phyloP scores from a whole-genome alignment of 2,797 vertebrate species.

The Sebastes minor region DNA sequence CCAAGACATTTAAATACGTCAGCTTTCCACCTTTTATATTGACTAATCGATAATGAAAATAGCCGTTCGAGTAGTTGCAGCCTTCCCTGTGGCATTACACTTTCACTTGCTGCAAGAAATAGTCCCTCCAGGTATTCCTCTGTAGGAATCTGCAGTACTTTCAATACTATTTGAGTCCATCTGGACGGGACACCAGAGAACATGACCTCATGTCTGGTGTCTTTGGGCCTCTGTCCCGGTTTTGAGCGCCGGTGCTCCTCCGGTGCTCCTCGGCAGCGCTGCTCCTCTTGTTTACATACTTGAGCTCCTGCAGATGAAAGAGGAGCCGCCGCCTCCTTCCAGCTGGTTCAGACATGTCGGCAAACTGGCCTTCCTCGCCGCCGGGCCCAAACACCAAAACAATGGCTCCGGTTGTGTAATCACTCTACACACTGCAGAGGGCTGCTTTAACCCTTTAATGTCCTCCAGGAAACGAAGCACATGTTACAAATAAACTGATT shows the following conservation, averaged over 20 bases:
- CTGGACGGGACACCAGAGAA: neutral
- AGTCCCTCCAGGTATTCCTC: neutral
- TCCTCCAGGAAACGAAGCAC: neutral
- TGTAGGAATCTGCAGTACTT: neutral
- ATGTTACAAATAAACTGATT: neutral
- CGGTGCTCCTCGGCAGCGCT: neutral
- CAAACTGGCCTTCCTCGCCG: slow-evolving; percentile 62
- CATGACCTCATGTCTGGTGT: slow-evolving; percentile 30
- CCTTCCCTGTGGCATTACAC: neutral
- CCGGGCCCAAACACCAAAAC: slow-evolving; percentile 58
- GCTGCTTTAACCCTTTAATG: slow-evolving; percentile 27
- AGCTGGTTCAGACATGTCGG: slow-evolving; percentile 77
- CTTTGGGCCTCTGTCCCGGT: neutral
- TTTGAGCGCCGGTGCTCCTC: neutral
- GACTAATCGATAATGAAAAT: neutral
- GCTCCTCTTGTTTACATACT: slow-evolving; percentile 80
- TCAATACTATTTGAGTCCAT: neutral
- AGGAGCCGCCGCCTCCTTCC: slow-evolving; percentile 51
- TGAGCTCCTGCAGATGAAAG: slow-evolving; percentile 74
- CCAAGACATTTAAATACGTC: neutral
- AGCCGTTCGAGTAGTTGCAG: too few relatives aligned
- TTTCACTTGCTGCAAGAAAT: neutral
- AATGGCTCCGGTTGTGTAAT: slow-evolving; percentile 59
- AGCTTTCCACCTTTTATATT: neutral
- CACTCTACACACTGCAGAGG: neutral